phyloP scores from a whole-genome alignment of 2,113 vertebrate species.

The Hystrix brachyura region DNA sequence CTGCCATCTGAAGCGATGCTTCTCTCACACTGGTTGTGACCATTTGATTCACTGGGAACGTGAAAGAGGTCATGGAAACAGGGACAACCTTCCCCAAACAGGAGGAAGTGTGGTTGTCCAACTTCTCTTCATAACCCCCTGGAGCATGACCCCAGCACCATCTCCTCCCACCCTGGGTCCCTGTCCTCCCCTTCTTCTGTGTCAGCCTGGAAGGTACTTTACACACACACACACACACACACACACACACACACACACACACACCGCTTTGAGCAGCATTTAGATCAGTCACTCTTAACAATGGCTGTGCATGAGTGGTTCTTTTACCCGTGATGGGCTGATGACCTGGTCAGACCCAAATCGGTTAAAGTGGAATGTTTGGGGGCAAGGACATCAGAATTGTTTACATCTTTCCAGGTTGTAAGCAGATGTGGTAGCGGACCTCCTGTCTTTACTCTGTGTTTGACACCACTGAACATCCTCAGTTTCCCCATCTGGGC shows the following conservation, averaged over 20 bases:
- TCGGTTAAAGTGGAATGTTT: neutral
- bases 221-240: neutral
- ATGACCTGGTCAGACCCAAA: neutral
- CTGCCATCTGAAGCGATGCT: neutral
- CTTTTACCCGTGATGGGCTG: neutral
- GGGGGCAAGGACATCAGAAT: neutral
- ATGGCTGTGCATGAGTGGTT: neutral
- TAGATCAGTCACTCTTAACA: neutral
- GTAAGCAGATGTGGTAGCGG: neutral
- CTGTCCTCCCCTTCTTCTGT: neutral
- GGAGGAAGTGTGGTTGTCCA: neutral
- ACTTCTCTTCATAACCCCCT: neutral
- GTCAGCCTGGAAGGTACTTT: neutral
- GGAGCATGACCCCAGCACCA: neutral
- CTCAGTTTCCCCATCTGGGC: neutral
- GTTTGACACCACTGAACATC: neutral
- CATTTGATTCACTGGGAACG: neutral
- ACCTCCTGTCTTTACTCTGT: neutral
- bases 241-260: neutral
- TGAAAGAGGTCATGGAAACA: neutral
- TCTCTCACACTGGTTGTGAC: neutral
- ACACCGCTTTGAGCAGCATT: neutral
- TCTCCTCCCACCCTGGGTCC: neutral
- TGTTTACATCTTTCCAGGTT: neutral
- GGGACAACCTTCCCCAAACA: neutral